A percentile compares a stretch with the other conserved stretches of the same genome.
Evolutionary conservation across 2,797 vertebrate genomes (phyloP).

Genomic region (Arrhamphus sclerolepis): DNA sequence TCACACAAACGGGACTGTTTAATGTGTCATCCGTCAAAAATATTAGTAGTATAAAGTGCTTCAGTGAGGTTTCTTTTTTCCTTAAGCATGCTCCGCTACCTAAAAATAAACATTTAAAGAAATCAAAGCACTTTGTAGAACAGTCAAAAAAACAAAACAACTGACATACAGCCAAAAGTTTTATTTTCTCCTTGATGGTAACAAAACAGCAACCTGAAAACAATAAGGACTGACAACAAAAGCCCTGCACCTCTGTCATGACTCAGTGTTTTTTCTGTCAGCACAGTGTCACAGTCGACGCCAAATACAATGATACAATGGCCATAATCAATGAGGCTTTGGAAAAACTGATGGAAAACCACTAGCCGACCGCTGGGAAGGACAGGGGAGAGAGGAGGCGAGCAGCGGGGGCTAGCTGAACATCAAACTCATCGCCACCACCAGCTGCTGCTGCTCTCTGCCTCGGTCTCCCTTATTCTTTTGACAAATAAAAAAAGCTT

Average conservation of each 20-base stretch:
- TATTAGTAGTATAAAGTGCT: background rate
- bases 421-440: conserved; percentile 33
- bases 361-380: conserved; percentile 46
- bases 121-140: conserved; percentile 10
- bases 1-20: conserved; percentile 9
- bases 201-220: conserved; percentile 57
- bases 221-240: conserved; percentile 53
- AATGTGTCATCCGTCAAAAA: too few species aligned
- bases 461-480: conserved; percentile 9
- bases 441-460: conserved; percentile 1
- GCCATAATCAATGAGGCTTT: conserved; percentile 75
- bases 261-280: conserved; percentile 61
- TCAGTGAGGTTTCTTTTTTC: conserved; percentile 11
- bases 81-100: conserved; percentile 21
- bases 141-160: conserved; percentile 29
- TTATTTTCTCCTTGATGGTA: conserved; percentile 31
- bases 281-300: conserved; percentile 48
- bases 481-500: conserved; percentile 35
- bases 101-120: conserved; percentile 62
- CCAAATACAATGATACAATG: conserved; percentile 65
- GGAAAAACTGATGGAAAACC: conserved; percentile 82
- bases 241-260: conserved; percentile 17
- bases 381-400: conserved; percentile 17
- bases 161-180: conserved; percentile 32
- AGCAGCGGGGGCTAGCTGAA: conserved; percentile 16